Conservation (phyloP, 2,797 vertebrate genomes). For the Falco berigora region DNA sequence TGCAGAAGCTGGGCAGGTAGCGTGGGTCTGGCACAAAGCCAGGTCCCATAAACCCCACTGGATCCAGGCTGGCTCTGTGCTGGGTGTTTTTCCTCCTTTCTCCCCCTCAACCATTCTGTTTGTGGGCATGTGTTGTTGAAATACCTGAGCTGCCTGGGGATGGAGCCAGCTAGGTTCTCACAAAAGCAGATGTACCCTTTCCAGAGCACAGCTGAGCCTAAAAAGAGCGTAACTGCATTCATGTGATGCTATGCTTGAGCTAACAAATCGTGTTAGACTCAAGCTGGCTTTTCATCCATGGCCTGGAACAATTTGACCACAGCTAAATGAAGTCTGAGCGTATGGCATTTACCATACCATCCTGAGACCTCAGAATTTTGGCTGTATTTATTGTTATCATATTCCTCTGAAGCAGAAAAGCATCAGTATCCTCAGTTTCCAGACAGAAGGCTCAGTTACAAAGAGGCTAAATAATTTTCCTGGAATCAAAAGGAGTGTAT, state of each 20-base stretch:
- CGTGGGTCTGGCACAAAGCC: background rate
- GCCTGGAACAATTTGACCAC: background rate
- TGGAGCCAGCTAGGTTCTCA: slow-evolving; percentile 26
- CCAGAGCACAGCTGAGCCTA: background rate
- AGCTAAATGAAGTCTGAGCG: background rate
- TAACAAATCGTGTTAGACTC: background rate
- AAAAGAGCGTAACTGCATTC: background rate
- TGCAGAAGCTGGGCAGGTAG: background rate
- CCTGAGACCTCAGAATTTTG: background rate
- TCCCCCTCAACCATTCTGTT: background rate
- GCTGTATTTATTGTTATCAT: background rate
- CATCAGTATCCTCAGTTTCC: background rate
- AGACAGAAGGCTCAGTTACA: background rate
- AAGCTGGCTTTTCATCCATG: background rate
- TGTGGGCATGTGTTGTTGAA: background rate
- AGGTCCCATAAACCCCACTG: background rate
- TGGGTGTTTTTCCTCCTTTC: background rate
- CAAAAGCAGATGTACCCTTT: slow-evolving; percentile 29
- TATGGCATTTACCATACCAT: background rate
- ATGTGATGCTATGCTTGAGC: background rate
- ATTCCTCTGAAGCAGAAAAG: background rate
- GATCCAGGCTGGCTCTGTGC: background rate
- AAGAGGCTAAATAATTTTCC: background rate
- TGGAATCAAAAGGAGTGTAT: background rate
- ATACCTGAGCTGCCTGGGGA: slow-evolving; percentile 36